Conservation (phyloP, 2,888 invertebrate species). For the Chrysolina oricalcia region DNA sequence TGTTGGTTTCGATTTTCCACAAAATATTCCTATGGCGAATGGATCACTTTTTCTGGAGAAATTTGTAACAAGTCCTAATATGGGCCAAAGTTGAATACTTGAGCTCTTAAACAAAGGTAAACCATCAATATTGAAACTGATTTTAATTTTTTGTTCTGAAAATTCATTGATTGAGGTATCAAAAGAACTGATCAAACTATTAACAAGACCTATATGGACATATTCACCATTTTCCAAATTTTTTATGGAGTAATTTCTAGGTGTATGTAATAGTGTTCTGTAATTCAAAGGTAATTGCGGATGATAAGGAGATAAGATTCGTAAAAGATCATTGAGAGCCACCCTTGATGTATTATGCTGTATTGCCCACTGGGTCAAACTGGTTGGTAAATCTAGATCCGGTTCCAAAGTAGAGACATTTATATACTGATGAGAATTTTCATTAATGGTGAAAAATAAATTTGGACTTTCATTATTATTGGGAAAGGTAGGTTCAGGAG, state of each 20-base stretch:
- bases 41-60: constrained; percentile 5
- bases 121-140: constrained; percentile 48
- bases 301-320: constrained; percentile 42
- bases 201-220: constrained; percentile 39
- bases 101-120: constrained; percentile 45
- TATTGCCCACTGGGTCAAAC: constrained; percentile 27
- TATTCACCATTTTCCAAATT: constrained; percentile 41
- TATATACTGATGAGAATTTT: constrained; percentile 22
- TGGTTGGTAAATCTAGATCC: constrained; percentile 14
- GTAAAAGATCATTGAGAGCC: constrained; percentile 40
- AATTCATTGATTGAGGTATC: not conserved
- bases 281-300: constrained; percentile 42
- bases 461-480: constrained; percentile 7
- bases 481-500: not conserved
- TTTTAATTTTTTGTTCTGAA: not conserved
- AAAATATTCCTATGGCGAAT: constrained; percentile 42
- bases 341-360: constrained; percentile 25
- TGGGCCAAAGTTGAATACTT: constrained; percentile 44
- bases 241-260: constrained; percentile 26
- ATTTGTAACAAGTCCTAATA: constrained; percentile 46
- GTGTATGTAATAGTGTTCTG: constrained; percentile 43
- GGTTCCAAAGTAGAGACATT: constrained; percentile 12
- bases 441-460: not conserved
- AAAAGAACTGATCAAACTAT: constrained; percentile 27
- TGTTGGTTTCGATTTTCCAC: constrained; percentile 50